phyloP scores from a whole-genome alignment of 2,797 vertebrate species.

The Delichon dasypus region DNA sequence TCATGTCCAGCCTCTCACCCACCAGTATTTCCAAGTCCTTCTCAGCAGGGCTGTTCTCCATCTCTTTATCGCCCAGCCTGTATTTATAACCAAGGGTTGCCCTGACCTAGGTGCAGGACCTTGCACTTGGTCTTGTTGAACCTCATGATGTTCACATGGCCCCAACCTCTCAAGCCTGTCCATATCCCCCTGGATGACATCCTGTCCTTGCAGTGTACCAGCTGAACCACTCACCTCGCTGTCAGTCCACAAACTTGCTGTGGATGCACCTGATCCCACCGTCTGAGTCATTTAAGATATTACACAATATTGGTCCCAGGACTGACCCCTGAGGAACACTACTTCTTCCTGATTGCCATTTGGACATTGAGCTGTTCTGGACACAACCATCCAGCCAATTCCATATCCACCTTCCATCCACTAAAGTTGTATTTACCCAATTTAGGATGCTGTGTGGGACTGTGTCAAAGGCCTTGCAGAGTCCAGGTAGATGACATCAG shows the following conservation, averaged over 20 bases:
- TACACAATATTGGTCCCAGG: fast-evolving
- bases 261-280: not conserved
- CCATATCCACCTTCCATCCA: not conserved
- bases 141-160: not conserved
- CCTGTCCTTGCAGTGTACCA: not conserved
- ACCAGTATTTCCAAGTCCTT: not conserved
- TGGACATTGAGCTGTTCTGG: not conserved
- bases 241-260: not conserved
- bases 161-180: not conserved
- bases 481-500: not conserved
- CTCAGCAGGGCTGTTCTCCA: not conserved
- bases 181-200: not conserved
- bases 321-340: no score
- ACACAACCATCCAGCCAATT: not conserved
- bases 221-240: not conserved
- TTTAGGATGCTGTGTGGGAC: not conserved
- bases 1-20: not conserved
- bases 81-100: not conserved
- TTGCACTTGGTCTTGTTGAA: not conserved
- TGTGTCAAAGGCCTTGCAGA: not conserved
- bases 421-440: fast-evolving
- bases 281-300: not conserved
- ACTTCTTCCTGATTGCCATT: not conserved
- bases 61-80: not conserved
- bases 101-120: not conserved